Evolutionary conservation across 2,888 invertebrate genomes (phyloP).

Genomic region (Dorcus hopei): DNA sequence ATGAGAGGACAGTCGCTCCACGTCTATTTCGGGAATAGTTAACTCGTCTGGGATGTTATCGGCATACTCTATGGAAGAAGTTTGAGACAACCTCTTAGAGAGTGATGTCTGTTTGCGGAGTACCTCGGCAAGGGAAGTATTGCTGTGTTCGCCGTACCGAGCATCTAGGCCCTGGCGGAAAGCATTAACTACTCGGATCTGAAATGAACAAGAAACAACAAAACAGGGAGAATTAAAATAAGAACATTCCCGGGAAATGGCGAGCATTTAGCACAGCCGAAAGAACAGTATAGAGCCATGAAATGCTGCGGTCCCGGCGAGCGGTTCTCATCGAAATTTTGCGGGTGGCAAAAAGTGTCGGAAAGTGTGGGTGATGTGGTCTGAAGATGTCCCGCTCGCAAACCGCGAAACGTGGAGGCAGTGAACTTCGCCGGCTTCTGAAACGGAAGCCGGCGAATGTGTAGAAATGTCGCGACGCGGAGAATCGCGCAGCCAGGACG

Average conservation of each 20-base stretch:
- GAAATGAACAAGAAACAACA: conserved; percentile 58
- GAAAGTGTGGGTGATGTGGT: too few species aligned
- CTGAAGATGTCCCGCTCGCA: too few species aligned
- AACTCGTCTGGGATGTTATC: conserved; percentile 85
- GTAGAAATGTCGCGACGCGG: neutral
- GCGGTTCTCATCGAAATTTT: conserved; percentile 28
- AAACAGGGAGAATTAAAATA: conserved; percentile 52
- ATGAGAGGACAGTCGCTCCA: conserved; percentile 88
- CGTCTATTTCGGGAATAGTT: conserved; percentile 88
- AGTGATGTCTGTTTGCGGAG: conserved; percentile 91
- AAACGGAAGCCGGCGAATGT: too few species aligned
- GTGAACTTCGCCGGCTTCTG: too few species aligned
- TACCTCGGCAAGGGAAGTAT: conserved; percentile 89
- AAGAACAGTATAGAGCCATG: conserved; percentile 43
- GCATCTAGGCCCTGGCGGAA: conserved; percentile 99
- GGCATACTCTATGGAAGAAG: conserved; percentile 89
- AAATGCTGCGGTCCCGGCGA: conserved; percentile 32
- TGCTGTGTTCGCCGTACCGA: conserved; percentile 87
- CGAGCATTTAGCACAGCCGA: conserved; percentile 48
- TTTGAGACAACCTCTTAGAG: conserved; percentile 86
- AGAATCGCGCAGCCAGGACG: conserved; percentile 27
- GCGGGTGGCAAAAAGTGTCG: neutral
- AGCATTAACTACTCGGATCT: conserved; percentile 99
- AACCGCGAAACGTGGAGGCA: too few species aligned
- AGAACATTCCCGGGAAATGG: conserved; percentile 46